Conservation (phyloP, 1,140 invertebrate species). For the Asbolus verrucosus region DNA sequence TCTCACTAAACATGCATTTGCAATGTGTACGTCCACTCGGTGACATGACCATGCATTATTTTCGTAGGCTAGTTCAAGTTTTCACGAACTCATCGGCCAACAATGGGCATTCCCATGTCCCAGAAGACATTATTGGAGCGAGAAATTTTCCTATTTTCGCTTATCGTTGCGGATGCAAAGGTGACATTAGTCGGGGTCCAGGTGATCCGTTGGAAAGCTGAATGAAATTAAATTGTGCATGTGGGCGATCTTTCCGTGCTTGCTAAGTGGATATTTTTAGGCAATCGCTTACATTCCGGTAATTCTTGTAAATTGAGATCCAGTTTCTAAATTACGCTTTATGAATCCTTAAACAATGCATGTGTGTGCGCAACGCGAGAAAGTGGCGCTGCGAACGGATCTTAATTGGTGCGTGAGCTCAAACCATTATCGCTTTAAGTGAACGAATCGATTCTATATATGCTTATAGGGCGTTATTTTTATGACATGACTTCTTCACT, state of each 20-base stretch:
- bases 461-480: neutral
- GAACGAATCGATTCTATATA: neutral
- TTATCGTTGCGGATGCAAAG: conserved; percentile 2
- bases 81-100: too few species aligned
- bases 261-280: conserved; percentile 3
- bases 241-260: neutral
- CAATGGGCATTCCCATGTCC: too few species aligned
- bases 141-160: conserved; percentile 14
- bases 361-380: conserved; percentile 1
- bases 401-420: conserved; percentile 29
- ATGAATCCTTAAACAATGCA: conserved; percentile 18
- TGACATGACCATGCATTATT: too few species aligned
- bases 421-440: neutral
- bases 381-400: neutral
- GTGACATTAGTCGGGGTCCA: too few species aligned
- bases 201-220: conserved; percentile 15
- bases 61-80: too few species aligned
- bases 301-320: conserved; percentile 7
- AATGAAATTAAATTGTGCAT: conserved; percentile 11
- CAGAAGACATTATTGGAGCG: too few species aligned
- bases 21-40: too few species aligned
- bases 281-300: neutral
- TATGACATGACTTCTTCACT: neutral
- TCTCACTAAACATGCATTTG: too few species aligned
- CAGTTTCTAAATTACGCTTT: conserved; percentile 6